Percentiles rank a stretch among this genome's conserved stretches.
These are phyloP conservation scores for Ephialtes manifestator DNA, from an alignment of 2,888 invertebrate species.

Conservation along the genomic window DNA sequence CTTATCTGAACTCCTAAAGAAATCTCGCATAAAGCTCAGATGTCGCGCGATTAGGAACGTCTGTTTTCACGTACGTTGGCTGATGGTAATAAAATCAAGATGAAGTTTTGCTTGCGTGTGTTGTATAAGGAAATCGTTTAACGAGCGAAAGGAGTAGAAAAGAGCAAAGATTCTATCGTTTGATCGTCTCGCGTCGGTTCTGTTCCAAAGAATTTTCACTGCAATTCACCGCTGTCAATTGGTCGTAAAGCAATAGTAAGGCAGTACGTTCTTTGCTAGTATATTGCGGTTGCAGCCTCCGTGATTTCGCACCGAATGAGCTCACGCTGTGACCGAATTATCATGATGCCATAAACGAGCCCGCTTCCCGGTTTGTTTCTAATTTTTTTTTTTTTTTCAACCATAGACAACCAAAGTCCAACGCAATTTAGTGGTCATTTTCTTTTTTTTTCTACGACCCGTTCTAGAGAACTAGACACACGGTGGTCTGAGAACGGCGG, in stretches of 20 bases:
- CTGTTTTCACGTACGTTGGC: background rate
- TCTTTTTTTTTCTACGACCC: too few species aligned
- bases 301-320: constrained; percentile 73
- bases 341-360: constrained; percentile 72
- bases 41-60: constrained; percentile 9
- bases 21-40: background rate
- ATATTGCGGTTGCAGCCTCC: constrained; percentile 35
- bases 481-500: background rate
- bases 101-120: background rate
- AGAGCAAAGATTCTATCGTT: constrained; percentile 37
- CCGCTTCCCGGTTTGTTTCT: background rate
- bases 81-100: constrained; percentile 30
- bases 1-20: background rate
- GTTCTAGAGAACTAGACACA: background rate
- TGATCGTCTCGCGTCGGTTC: constrained; percentile 28
- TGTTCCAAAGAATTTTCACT: constrained; percentile 34
- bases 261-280: background rate
- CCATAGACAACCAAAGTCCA: background rate
- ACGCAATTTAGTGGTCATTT: background rate
- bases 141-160: constrained; percentile 59
- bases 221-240: constrained; percentile 36
- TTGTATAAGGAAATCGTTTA: constrained; percentile 48
- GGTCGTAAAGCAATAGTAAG: constrained; percentile 49
- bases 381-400: background rate
- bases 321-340: constrained; percentile 75